These are phyloP conservation scores for Nezara viridula DNA, from an alignment of 2,888 invertebrate species.

Conservation along the genomic window DNA sequence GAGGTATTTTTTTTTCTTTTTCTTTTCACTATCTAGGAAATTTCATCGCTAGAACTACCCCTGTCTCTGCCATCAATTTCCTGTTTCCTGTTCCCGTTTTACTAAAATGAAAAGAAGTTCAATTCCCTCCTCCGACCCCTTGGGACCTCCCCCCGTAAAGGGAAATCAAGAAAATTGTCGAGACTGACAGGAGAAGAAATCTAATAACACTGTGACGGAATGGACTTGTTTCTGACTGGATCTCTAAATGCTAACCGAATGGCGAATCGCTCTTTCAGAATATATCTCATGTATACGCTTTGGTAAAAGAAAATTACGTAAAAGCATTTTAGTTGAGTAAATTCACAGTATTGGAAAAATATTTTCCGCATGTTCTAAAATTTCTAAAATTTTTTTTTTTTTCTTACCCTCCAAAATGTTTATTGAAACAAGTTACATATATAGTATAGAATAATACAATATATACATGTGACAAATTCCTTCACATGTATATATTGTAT, in stretches of 20 bases:
- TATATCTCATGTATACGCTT: neutral
- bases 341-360: neutral
- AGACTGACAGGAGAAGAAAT: slow-evolving; percentile 47
- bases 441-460: too few relatives aligned
- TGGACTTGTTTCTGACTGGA: slow-evolving; percentile 45
- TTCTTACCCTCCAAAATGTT: too few relatives aligned
- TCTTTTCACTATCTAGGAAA: neutral
- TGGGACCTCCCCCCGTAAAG: neutral
- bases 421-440: too few relatives aligned
- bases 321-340: neutral
- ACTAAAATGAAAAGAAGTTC: slow-evolving; percentile 27
- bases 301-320: neutral
- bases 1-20: neutral
- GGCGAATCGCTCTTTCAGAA: neutral
- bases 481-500: too few relatives aligned
- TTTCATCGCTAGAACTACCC: neutral
- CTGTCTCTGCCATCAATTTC: slow-evolving; percentile 24
- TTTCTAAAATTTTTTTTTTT: too few relatives aligned
- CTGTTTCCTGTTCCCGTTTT: slow-evolving; percentile 13
- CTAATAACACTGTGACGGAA: slow-evolving; percentile 48
- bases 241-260: slow-evolving; percentile 13
- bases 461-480: too few relatives aligned
- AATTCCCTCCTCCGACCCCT: neutral
- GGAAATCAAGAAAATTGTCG: slow-evolving; percentile 41
- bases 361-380: too few relatives aligned